Evolutionary conservation across 2,888 invertebrate species (phyloP).

Genomic region (Liposcelis brunnea): DNA sequence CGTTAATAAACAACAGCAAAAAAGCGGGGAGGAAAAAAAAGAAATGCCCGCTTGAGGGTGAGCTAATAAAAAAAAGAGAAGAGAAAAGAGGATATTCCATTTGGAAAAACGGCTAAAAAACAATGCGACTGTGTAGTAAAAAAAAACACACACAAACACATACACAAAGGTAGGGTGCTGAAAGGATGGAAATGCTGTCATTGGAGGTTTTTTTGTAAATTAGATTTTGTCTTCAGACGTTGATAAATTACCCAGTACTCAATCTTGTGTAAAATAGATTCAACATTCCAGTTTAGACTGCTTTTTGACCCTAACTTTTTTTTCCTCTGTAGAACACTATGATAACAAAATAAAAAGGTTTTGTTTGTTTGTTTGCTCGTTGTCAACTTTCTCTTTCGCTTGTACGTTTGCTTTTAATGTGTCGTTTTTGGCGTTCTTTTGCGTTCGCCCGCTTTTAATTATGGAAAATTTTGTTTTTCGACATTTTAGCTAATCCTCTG

Average conservation of each 20-base stretch:
- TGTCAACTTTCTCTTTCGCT: not conserved
- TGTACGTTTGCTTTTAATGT: not conserved
- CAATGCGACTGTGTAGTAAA: too few relatives aligned
- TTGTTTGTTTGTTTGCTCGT: not conserved
- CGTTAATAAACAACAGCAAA: too few relatives aligned
- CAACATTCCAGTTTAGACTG: not conserved
- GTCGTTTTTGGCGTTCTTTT: too few relatives aligned
- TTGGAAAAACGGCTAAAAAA: too few relatives aligned
- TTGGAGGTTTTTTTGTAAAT: conserved; percentile 3
- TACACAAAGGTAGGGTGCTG: not conserved
- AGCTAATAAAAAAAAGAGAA: too few relatives aligned
- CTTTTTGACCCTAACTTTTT: not conserved
- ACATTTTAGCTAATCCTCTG: too few relatives aligned
- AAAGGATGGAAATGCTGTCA: not conserved
- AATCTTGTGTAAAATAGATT: conserved; percentile 6
- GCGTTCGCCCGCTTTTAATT: too few relatives aligned
- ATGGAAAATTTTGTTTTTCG: too few relatives aligned
- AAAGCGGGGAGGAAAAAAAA: too few relatives aligned
- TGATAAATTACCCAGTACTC: conserved; percentile 1
- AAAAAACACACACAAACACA: too few relatives aligned
- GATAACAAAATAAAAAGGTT: conserved; percentile 2
- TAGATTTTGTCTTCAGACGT: conserved; percentile 6
- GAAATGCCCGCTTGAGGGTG: too few relatives aligned
- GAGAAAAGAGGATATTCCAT: too few relatives aligned
- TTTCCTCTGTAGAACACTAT: not conserved